Conservation (phyloP, 2,888 invertebrate species). For the Automeris io region DNA sequence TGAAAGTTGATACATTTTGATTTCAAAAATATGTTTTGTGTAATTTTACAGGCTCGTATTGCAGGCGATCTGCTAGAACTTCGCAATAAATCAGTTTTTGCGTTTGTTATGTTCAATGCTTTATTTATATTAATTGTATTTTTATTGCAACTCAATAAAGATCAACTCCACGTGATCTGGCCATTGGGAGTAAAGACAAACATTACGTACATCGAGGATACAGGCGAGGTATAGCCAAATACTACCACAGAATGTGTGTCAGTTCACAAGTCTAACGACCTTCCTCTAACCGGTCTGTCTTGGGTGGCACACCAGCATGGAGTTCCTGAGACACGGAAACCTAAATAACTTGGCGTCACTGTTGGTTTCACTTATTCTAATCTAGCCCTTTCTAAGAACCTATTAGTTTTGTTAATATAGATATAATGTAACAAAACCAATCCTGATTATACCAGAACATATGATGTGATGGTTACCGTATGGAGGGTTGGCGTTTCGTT, state of each 20-base stretch:
- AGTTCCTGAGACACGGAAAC: conserved; percentile 56
- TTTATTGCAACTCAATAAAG: conserved; percentile 99
- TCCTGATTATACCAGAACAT: conserved; percentile 12
- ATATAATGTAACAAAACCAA: conserved; percentile 16
- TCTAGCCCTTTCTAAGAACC: conserved; percentile 35
- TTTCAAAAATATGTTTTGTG: conserved; percentile 61
- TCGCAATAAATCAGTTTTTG: conserved; percentile 97
- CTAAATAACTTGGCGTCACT: conserved; percentile 52
- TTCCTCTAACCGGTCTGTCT: conserved; percentile 74
- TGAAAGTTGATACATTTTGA: conserved; percentile 67
- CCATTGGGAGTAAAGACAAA: conserved; percentile 96
- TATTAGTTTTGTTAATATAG: conserved; percentile 28
- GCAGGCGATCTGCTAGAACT: conserved; percentile 94
- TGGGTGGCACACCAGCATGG: conserved; percentile 75
- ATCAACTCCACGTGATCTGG: conserved; percentile 98
- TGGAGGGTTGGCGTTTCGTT: conserved; percentile 2
- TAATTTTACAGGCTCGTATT: conserved; percentile 87
- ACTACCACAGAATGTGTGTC: conserved; percentile 62
- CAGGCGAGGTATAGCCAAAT: conserved; percentile 88
- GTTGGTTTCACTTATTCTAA: conserved; percentile 54
- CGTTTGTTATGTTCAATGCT: conserved; percentile 99
- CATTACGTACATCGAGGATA: conserved; percentile 94
- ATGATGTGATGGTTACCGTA: background rate
- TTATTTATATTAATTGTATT: conserved; percentile 99
- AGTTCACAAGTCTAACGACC: conserved; percentile 73